Conservation (phyloP, 2,888 invertebrate genomes). For the Siphlonurus alternatus region DNA sequence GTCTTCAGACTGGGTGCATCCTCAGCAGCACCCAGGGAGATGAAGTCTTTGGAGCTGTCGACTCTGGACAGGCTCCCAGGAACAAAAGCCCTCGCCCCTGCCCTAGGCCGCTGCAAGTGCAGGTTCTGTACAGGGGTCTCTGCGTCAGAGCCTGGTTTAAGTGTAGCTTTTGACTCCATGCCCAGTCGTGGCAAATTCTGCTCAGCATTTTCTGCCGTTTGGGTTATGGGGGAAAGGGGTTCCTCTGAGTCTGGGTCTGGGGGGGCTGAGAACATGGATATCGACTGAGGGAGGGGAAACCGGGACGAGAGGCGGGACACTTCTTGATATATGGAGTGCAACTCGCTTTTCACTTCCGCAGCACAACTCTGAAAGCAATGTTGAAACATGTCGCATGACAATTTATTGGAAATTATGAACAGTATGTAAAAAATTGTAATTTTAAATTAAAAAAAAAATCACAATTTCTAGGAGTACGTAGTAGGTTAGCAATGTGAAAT, state of each 20-base stretch:
- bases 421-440: no score
- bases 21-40: neutral
- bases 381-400: no score
- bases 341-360: neutral
- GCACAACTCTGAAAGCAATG: neutral
- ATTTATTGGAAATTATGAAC: no score
- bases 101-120: neutral
- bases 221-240: neutral
- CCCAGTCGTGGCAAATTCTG: no score
- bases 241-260: neutral
- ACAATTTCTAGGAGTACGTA: no score
- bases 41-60: neutral
- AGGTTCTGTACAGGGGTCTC: neutral
- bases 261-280: no score
- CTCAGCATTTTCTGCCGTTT: no score
- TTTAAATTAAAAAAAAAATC: no score
- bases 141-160: neutral
- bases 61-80: neutral
- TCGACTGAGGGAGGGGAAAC: neutral
- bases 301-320: neutral
- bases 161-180: no score
- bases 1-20: no score
- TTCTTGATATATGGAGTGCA: neutral
- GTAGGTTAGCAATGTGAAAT: no score
- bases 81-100: neutral